Evolutionary conservation across 2,888 invertebrate genomes (phyloP).

Genomic region (Ennomos quercinarius): DNA sequence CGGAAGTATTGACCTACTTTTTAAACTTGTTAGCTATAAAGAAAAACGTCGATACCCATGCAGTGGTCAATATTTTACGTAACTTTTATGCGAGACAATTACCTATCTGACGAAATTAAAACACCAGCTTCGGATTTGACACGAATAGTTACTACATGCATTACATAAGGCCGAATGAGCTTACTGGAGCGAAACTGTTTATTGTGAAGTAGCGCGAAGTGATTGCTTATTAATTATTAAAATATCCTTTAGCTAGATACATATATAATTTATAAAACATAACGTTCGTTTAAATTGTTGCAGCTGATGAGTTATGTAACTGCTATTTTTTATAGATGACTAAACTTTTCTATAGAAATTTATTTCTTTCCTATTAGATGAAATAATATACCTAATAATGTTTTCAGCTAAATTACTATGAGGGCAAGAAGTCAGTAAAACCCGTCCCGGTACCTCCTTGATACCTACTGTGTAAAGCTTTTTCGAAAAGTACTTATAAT

Average conservation of each 20-base stretch:
- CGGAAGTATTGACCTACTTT: constrained; percentile 13
- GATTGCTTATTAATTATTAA: constrained; percentile 32
- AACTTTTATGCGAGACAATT: constrained; percentile 17
- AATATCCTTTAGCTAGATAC: constrained; percentile 22
- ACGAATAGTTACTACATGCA: constrained; percentile 60
- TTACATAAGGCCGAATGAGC: constrained; percentile 54
- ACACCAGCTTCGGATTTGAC: constrained; percentile 52
- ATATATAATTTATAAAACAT: constrained; percentile 7
- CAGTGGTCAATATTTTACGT: constrained; percentile 13
- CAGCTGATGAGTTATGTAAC: background rate
- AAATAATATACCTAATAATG: too few relatives aligned
- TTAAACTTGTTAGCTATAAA: constrained; percentile 6
- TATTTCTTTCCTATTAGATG: too few relatives aligned
- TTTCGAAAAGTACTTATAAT: too few relatives aligned
- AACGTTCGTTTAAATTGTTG: background rate
- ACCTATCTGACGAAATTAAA: constrained; percentile 57
- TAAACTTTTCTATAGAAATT: background rate
- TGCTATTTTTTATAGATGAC: constrained; percentile 2
- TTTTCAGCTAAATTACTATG: too few relatives aligned
- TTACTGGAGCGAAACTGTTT: constrained; percentile 54
- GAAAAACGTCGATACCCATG: constrained; percentile 9
- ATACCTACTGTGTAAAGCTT: too few relatives aligned
- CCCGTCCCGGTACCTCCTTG: too few relatives aligned
- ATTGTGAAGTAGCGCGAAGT: constrained; percentile 42
- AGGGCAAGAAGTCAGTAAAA: too few relatives aligned